Evolutionary conservation across 2,888 invertebrate species (phyloP).

Genomic region (Orchesellides sinensis): DNA sequence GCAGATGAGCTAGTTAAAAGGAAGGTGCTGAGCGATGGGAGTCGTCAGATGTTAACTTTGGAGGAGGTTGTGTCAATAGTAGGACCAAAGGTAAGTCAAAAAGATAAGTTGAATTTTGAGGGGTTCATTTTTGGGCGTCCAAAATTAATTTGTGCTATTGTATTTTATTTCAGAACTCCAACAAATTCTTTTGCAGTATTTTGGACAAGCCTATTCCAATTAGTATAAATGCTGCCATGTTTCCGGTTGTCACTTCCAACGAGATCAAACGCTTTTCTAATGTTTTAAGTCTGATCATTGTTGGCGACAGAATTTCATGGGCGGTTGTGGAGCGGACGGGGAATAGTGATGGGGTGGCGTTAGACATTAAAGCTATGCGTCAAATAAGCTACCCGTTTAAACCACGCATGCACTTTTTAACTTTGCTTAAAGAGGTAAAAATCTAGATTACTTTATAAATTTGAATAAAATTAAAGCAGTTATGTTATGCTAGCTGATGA

Average conservation of each 20-base stretch:
- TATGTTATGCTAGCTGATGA: neutral
- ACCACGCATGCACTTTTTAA: constrained; percentile 58
- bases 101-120: neutral
- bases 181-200: constrained; percentile 42
- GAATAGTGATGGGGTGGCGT: neutral
- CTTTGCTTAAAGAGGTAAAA: constrained; percentile 51
- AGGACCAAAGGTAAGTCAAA: constrained; percentile 27
- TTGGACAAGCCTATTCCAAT: constrained; percentile 37
- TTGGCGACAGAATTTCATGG: constrained; percentile 58
- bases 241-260: constrained; percentile 28
- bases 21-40: constrained; percentile 22
- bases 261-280: constrained; percentile 20
- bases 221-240: constrained; percentile 37
- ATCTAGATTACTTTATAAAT: neutral
- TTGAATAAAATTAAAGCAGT: neutral
- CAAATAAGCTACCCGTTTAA: constrained; percentile 33
- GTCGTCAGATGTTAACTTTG: constrained; percentile 14
- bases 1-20: constrained; percentile 37
- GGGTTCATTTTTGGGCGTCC: neutral
- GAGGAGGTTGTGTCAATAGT: constrained; percentile 30
- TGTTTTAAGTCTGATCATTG: constrained; percentile 62
- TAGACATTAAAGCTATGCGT: constrained; percentile 35
- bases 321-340: constrained; percentile 33
- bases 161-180: constrained; percentile 31
- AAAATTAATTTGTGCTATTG: neutral